Conservation (phyloP, 2,113 vertebrate genomes). For the Ovibos moschatus region DNA sequence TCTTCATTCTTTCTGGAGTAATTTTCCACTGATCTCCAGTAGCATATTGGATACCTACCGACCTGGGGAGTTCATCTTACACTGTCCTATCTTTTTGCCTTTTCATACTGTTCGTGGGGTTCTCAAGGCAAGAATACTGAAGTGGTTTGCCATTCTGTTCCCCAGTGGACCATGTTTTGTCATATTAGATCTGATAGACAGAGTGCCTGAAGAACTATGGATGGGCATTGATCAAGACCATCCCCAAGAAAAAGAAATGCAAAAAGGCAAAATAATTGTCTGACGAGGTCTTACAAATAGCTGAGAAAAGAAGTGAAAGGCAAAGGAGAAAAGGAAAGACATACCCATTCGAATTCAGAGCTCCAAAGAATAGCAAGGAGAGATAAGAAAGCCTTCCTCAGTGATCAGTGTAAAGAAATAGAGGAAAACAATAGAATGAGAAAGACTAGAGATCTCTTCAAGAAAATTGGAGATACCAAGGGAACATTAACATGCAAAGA, state of each 20-base stretch:
- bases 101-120: not conserved
- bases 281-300: not conserved
- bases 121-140: not conserved
- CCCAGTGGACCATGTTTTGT: not conserved
- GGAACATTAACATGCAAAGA: not conserved
- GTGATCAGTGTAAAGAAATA: not conserved
- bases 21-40: not conserved
- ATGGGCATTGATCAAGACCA: not conserved
- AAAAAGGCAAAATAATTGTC: not conserved
- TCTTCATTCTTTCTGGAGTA: not conserved
- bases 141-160: not conserved
- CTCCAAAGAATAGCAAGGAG: not conserved
- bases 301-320: not conserved
- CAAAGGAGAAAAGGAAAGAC: not conserved
- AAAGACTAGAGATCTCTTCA: not conserved
- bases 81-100: not conserved
- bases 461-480: not conserved
- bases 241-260: not conserved
- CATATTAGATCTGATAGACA: not conserved
- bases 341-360: not conserved
- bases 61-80: not conserved
- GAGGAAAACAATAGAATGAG: not conserved
- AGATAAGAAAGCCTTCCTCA: not conserved
- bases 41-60: not conserved
- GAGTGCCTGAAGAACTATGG: not conserved